phyloP scores from a whole-genome alignment of 2,888 invertebrate species.

The Drosophila maculinotata region DNA sequence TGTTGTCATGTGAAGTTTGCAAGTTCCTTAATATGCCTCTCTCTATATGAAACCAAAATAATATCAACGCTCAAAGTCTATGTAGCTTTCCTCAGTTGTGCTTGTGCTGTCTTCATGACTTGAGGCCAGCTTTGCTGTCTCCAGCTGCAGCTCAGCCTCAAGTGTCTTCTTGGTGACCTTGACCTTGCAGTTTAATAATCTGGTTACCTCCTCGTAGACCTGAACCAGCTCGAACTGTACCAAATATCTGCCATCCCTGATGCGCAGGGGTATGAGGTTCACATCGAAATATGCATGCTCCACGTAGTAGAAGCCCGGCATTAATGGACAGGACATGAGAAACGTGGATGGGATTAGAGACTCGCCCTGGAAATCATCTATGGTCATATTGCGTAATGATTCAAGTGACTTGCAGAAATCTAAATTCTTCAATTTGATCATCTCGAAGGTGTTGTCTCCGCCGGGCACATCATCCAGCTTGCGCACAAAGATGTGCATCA shows the following conservation, averaged over 20 bases:
- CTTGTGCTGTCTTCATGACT: too few species aligned
- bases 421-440: conserved; percentile 66
- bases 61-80: too few species aligned
- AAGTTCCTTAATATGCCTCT: too few species aligned
- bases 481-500: conserved; percentile 72
- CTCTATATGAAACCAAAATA: too few species aligned
- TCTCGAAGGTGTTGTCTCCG: conserved; percentile 36
- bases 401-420: conserved; percentile 78
- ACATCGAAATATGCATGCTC: conserved; percentile 35
- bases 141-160: conserved; percentile 1
- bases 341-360: conserved; percentile 65
- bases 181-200: conserved; percentile 60
- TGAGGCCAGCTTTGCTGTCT: not conserved
- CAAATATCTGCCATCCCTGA: conserved; percentile 67
- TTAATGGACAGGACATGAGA: conserved; percentile 71
- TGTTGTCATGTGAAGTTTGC: too few species aligned
- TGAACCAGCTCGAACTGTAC: conserved; percentile 73
- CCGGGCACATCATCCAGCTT: conserved; percentile 49
- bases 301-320: conserved; percentile 76
- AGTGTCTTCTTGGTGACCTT: conserved; percentile 36
- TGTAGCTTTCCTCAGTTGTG: too few species aligned
- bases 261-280: conserved; percentile 43
- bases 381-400: conserved; percentile 62
- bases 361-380: conserved; percentile 31
- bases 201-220: conserved; percentile 74